phyloP scores from a whole-genome alignment of 2,113 vertebrate species.

The Ptilonorhynchus violaceus region DNA sequence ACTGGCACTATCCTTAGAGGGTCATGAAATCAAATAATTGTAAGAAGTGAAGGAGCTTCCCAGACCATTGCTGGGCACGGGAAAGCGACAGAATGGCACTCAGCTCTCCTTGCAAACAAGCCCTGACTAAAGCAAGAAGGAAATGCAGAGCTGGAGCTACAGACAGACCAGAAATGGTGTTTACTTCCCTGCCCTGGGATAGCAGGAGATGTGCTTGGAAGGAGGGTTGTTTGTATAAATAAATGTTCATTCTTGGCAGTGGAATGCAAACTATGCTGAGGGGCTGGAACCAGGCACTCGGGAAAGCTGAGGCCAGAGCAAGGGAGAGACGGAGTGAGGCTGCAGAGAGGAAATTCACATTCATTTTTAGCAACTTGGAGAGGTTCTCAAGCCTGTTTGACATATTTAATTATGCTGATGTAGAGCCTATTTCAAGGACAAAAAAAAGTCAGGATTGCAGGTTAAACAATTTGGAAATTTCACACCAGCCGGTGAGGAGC shows the following conservation, averaged over 20 bases:
- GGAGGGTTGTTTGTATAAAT: slow-evolving; percentile 68
- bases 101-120: neutral
- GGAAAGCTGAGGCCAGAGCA: slow-evolving; percentile 59
- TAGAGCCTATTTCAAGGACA: slow-evolving; percentile 26
- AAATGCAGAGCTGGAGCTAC: neutral
- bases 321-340: neutral
- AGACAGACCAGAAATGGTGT: neutral
- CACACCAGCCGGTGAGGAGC: neutral
- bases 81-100: neutral
- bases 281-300: slow-evolving; percentile 51
- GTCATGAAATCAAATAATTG: neutral
- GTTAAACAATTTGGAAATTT: slow-evolving; percentile 31
- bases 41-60: neutral
- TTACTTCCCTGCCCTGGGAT: neutral
- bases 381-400: slow-evolving; percentile 65
- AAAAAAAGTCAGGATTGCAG: slow-evolving; percentile 22
- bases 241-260: slow-evolving; percentile 68
- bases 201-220: slow-evolving; percentile 40
- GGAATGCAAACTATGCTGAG: slow-evolving; percentile 72
- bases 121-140: neutral
- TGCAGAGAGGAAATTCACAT: slow-evolving; percentile 38
- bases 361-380: slow-evolving; percentile 58
- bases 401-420: slow-evolving; percentile 53
- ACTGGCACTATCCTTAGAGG: neutral
- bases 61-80: neutral